Percentiles rank a stretch among this genome's conserved stretches.
Conservation (phyloP, 2,797 vertebrate species). For the Fistularia tabacaria region DNA sequence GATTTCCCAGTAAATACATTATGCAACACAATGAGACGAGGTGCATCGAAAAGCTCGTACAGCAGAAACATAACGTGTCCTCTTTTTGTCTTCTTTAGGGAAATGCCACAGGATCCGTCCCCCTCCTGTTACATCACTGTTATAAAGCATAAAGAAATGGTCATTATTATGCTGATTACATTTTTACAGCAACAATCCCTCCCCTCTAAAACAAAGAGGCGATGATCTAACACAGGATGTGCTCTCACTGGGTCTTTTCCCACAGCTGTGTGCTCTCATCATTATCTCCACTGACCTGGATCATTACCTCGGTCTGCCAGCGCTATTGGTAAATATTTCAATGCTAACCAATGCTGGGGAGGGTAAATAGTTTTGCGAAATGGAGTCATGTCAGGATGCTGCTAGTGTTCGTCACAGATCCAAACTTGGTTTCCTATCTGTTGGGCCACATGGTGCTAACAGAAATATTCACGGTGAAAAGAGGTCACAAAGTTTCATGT, state of each 20-base stretch:
- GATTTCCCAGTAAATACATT: background rate
- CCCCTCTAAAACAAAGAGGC: background rate
- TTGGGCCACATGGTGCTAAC: background rate
- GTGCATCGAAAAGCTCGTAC: conserved; percentile 7
- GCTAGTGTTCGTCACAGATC: conserved; percentile 1
- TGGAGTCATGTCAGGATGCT: conserved; percentile 31
- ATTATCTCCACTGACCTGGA: conserved; percentile 70
- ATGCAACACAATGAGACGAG: conserved; percentile 17
- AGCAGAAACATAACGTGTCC: conserved; percentile 1
- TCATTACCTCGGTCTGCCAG: conserved; percentile 47
- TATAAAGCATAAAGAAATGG: conserved; percentile 4
- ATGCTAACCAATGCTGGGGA: conserved; percentile 27
- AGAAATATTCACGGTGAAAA: background rate
- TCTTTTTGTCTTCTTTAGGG: conserved; percentile 12
- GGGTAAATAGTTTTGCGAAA: conserved; percentile 30
- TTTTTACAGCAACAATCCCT: conserved; percentile 11
- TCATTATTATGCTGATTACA: conserved; percentile 30
- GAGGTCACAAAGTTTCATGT: no score
- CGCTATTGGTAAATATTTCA: conserved; percentile 55
- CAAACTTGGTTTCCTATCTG: conserved; percentile 3
- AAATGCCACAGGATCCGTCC: conserved; percentile 4
- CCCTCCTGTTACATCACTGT: conserved; percentile 1
- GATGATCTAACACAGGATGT: conserved; percentile 19
- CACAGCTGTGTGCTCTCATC: conserved; percentile 46
- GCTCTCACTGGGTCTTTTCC: conserved; percentile 49